phyloP scores from a whole-genome alignment of 2,797 vertebrate species.

The Enteromius thamalakanensis region DNA sequence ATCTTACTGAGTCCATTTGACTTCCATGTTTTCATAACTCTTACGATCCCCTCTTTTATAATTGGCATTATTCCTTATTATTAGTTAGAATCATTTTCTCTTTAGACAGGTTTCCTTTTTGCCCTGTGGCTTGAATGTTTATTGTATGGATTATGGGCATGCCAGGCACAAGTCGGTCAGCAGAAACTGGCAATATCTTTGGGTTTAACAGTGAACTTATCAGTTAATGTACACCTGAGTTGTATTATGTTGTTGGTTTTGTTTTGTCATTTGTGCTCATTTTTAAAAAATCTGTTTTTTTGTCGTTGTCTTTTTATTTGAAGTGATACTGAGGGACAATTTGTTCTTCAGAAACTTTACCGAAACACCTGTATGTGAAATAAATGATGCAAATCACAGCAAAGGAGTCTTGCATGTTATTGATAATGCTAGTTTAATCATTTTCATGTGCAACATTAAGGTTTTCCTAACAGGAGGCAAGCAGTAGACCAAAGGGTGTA shows the following conservation, averaged over 20 bases:
- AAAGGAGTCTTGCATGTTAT: conserved; percentile 1
- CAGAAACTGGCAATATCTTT: conserved; percentile 46
- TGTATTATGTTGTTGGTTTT: conserved; percentile 63
- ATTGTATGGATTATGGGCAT: conserved; percentile 37
- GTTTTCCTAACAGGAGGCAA: not conserved
- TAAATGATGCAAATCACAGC: conserved; percentile 70
- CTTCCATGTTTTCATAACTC: conserved; percentile 44
- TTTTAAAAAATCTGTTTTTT: conserved; percentile 56
- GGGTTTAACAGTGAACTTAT: conserved; percentile 54
- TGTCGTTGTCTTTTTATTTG: conserved; percentile 64
- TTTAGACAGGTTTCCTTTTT: conserved; percentile 23
- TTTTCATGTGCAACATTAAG: not conserved
- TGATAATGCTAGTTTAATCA: not conserved
- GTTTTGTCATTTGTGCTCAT: conserved; percentile 60
- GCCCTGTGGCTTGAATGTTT: conserved; percentile 53
- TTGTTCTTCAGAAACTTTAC: conserved; percentile 65
- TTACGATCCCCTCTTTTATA: conserved; percentile 39
- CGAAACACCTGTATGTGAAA: conserved; percentile 75
- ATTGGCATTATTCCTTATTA: conserved; percentile 21
- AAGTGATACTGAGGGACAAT: conserved; percentile 64
- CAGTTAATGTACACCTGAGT: conserved; percentile 51
- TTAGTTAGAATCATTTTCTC: conserved; percentile 31
- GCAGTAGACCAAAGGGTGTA: not conserved
- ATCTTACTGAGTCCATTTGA: conserved; percentile 30
- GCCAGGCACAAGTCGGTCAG: conserved; percentile 45